Percentiles rank a stretch among this genome's conserved stretches.
These are phyloP conservation scores for Erythrolamprus reginae DNA, from an alignment of 2,113 vertebrate genomes.

Conservation along the genomic window DNA sequence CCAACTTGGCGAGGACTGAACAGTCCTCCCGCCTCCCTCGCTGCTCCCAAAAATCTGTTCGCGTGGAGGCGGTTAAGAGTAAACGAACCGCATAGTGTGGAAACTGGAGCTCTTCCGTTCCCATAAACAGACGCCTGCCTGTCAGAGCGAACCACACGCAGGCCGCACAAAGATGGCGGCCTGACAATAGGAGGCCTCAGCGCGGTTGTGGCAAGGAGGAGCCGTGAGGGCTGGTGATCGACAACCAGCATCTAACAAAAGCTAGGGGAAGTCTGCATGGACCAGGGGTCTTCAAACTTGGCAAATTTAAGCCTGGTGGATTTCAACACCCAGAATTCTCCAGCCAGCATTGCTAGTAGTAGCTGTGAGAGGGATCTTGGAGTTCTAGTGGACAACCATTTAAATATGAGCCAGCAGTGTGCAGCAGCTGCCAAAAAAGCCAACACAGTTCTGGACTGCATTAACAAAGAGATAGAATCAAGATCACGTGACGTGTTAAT, in stretches of 20 bases:
- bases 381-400: too few relatives aligned
- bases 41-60: background rate
- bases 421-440: too few relatives aligned
- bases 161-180: background rate
- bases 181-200: background rate
- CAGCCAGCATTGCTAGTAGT: too few relatives aligned
- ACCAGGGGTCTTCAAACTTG: too few relatives aligned
- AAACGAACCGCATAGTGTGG: background rate
- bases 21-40: background rate
- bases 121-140: background rate
- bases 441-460: too few relatives aligned
- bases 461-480: too few relatives aligned
- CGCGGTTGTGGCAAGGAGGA: background rate
- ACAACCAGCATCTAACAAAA: too few relatives aligned
- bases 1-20: constrained; percentile 26
- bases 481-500: too few relatives aligned
- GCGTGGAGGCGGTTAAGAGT: background rate
- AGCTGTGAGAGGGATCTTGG: too few relatives aligned
- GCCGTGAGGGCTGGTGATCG: background rate
- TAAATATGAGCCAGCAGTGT: too few relatives aligned
- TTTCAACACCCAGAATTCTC: too few relatives aligned
- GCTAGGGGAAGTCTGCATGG: background rate
- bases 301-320: too few relatives aligned
- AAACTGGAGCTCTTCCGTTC: background rate
- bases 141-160: background rate